Evolutionary conservation across 1,140 invertebrate species (phyloP), one percentile per base, ranked within the genome.

Genomic region (Ceratina japonica): DNA sequence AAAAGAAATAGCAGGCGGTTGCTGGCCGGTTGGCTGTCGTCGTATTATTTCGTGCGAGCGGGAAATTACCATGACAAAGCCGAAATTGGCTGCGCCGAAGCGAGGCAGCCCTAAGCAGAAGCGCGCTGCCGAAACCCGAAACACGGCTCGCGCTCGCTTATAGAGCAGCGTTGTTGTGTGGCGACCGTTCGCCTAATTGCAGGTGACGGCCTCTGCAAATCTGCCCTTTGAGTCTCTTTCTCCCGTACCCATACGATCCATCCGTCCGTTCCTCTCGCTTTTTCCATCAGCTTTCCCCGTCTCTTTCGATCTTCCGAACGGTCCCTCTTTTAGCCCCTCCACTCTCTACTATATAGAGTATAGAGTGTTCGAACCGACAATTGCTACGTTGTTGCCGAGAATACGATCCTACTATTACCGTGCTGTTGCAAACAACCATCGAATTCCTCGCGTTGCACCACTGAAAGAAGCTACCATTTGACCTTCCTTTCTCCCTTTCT

Each of bases 21-120:
- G 24, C 49, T 81, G 24, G 64, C 31, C 20, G 22, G 52, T 51
- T 52, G 24, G 37, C 54, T 68, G 64, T 56, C 71, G 83, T 75
- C 74, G 63, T 80, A 68, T 86, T 86, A 83, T 83, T 78, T 86
- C 75, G 78, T 49, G 72, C 64, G 71, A 81, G 79, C 79, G 82
- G 59, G 75, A 87, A 82, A 86, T 86, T 87, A 87, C 75, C 86
- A 86, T 86, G 85, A 86, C 85, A 87, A 87, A 86, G 79, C 76
- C 84, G 73, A 87, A 86, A 87, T 87, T 87, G 86, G 12, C 61
- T 75, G 56, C 58, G 64, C 68, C 75, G 79, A 44, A 58, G 27
- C 66, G 68, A 65, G 73, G n/a, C 69, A 62, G n/a, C 69, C 74
- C 69, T 85, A 78, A 84, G 83, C 83, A 84, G 74, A 69, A 22